phyloP scores from a whole-genome alignment of 2,113 vertebrate species.

The Holacanthus passer region DNA sequence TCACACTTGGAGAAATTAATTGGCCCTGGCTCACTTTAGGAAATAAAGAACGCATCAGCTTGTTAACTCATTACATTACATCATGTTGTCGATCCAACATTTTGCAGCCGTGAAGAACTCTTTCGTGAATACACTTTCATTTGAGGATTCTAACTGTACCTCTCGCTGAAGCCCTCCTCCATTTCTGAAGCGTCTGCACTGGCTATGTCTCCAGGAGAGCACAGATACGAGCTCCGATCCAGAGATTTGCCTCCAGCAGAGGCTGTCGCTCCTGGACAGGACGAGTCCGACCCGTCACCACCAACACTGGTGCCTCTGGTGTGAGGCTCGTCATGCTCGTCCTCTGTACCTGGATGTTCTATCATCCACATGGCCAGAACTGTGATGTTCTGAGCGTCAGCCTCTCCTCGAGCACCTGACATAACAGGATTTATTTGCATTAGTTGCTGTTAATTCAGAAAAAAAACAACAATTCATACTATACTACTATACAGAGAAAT shows the following conservation, averaged over 20 bases:
- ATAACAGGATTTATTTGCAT: too few species aligned
- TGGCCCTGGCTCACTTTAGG: too few species aligned
- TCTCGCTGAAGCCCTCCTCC: conserved; percentile 96
- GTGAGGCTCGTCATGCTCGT: conserved; percentile 89
- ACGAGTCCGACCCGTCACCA: conserved; percentile 75
- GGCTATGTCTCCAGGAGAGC: conserved; percentile 91
- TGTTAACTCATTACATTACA: too few species aligned
- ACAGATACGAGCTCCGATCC: conserved; percentile 87
- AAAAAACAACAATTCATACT: neutral
- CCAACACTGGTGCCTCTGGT: conserved; percentile 58
- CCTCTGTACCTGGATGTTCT: conserved; percentile 92
- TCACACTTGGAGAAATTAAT: too few species aligned
- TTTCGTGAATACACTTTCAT: neutral
- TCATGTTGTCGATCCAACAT: neutral
- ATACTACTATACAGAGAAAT: too few species aligned
- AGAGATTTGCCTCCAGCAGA: conserved; percentile 87
- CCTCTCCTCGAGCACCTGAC: conserved; percentile 93
- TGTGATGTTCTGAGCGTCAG: conserved; percentile 97
- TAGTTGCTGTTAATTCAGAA: too few species aligned
- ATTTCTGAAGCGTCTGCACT: conserved; percentile 90
- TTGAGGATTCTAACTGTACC: conserved; percentile 77
- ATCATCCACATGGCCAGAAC: conserved; percentile 99
- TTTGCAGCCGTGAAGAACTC: neutral
- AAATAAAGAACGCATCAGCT: too few species aligned
- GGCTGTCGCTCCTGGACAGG: conserved; percentile 81